These are phyloP conservation scores for Bubo bubo DNA, from an alignment of 2,113 vertebrate genomes.

Conservation along the genomic window DNA sequence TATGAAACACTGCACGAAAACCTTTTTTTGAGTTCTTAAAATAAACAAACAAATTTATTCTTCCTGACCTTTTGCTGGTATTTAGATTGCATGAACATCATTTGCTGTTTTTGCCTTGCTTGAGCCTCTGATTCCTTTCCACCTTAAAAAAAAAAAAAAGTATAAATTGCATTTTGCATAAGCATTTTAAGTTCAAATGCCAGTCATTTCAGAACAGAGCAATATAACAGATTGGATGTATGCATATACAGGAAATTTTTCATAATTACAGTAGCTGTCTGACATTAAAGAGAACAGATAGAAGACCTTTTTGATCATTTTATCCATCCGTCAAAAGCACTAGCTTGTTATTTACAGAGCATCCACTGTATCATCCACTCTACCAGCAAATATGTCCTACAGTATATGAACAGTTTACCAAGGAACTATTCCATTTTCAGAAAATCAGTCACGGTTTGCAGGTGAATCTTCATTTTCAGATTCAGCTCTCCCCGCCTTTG, in stretches of 20 bases:
- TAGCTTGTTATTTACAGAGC: slow-evolving; percentile 18
- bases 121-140: slow-evolving; percentile 74
- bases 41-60: slow-evolving; percentile 9
- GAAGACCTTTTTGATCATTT: slow-evolving; percentile 22
- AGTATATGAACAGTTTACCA: neutral
- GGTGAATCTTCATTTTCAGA: slow-evolving; percentile 11
- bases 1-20: neutral
- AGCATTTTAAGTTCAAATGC: slow-evolving; percentile 47
- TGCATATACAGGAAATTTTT: slow-evolving; percentile 9
- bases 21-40: slow-evolving; percentile 2
- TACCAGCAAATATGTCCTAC: neutral
- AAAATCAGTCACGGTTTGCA: slow-evolving; percentile 16
- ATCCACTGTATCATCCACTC: slow-evolving; percentile 12
- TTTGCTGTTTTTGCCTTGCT: slow-evolving; percentile 80
- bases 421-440: neutral
- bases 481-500: neutral
- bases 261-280: slow-evolving; percentile 33
- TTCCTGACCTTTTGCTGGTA: slow-evolving; percentile 82
- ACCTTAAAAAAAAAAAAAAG: slow-evolving; percentile 60
- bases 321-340: slow-evolving; percentile 3
- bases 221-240: neutral
- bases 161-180: neutral
- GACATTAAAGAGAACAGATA: slow-evolving; percentile 17
- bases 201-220: slow-evolving; percentile 30
- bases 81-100: slow-evolving; percentile 70